phyloP scores from a whole-genome alignment of 2,797 vertebrate species.

The Cynopterus sphinx region DNA sequence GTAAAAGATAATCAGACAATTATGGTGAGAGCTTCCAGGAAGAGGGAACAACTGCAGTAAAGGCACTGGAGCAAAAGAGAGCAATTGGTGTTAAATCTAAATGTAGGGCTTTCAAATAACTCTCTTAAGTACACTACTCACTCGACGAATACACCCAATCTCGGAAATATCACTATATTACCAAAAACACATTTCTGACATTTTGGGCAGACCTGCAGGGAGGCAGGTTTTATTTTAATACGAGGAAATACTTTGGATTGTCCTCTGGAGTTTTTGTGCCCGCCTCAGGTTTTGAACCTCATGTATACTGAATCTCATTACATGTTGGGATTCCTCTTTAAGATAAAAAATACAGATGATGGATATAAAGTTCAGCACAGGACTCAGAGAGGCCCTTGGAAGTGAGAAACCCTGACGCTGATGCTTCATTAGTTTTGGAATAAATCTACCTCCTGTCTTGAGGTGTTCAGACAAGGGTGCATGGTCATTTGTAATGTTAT shows the following conservation, averaged over 20 bases:
- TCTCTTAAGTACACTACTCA: not conserved
- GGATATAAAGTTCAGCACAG: not conserved
- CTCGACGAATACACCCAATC: not conserved
- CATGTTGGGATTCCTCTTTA: not conserved
- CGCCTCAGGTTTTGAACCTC: not conserved
- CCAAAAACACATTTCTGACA: not conserved
- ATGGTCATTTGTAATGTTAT: not conserved
- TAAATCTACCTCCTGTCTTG: not conserved
- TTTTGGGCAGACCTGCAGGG: not conserved
- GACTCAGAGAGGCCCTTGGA: not conserved
- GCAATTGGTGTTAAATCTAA: not conserved
- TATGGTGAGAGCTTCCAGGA: not conserved
- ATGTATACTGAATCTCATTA: not conserved
- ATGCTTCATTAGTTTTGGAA: not conserved
- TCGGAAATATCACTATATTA: not conserved
- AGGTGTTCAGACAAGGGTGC: not conserved
- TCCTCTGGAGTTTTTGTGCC: not conserved
- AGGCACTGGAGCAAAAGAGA: not conserved
- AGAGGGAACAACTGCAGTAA: not conserved
- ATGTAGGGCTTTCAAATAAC: not conserved
- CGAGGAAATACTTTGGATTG: not conserved
- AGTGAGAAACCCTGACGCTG: not conserved
- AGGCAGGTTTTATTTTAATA: not conserved
- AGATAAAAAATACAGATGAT: not conserved
- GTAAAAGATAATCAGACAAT: not conserved